These are phyloP conservation scores for Holacanthella duospinosa DNA, from an alignment of 2,888 invertebrate species.

Conservation along the genomic window DNA sequence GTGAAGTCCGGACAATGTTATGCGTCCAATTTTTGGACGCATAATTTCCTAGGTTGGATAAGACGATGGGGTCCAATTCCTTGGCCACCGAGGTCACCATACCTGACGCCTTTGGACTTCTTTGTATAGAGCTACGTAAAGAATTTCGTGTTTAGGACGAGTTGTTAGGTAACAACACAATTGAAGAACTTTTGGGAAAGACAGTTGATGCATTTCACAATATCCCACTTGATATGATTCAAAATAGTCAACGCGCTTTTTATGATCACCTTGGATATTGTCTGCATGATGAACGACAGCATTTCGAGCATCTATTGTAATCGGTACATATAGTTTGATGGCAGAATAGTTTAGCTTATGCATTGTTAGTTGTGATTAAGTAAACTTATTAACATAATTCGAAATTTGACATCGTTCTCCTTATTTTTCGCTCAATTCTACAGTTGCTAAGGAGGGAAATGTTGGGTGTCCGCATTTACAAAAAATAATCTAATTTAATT, in stretches of 20 bases:
- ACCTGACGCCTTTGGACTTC: not conserved
- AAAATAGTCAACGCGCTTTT: not conserved
- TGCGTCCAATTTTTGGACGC: not conserved
- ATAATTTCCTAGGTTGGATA: not conserved
- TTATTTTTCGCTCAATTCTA: too few relatives aligned
- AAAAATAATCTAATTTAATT: too few relatives aligned
- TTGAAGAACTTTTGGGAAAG: not conserved
- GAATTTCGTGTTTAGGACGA: not conserved
- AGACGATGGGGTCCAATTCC: not conserved
- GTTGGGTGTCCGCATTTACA: too few relatives aligned
- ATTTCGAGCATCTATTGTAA: not conserved
- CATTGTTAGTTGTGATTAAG: too few relatives aligned
- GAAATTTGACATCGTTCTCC: too few relatives aligned
- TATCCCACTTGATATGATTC: not conserved
- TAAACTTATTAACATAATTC: too few relatives aligned
- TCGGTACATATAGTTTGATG: too few relatives aligned
- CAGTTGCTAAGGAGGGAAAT: too few relatives aligned
- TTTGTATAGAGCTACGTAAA: not conserved
- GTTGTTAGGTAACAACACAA: too few relatives aligned
- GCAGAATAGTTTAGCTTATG: too few relatives aligned
- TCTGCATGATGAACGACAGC: not conserved
- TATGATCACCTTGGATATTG: not conserved
- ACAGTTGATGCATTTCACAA: not conserved
- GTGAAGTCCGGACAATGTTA: not conserved
- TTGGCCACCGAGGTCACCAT: not conserved